A percentile compares a stretch with the other conserved stretches of the same genome.
These are phyloP conservation scores for Botia kubotai DNA, from an alignment of 2,797 vertebrate genomes.

Conservation along the genomic window DNA sequence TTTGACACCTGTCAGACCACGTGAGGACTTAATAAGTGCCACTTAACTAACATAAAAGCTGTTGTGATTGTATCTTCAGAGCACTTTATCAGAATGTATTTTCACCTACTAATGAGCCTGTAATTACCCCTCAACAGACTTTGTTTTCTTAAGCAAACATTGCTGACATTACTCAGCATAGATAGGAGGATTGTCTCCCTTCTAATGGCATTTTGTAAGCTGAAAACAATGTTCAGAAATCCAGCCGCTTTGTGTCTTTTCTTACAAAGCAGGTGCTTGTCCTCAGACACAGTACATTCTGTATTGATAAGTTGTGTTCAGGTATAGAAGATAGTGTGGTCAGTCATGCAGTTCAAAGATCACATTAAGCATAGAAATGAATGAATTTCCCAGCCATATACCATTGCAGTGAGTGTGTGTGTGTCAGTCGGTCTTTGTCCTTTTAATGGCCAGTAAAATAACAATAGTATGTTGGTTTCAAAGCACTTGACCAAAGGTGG, in stretches of 20 bases:
- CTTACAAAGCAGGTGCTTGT: conserved; percentile 74
- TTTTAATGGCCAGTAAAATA: conserved; percentile 78
- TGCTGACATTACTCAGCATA: conserved; percentile 28
- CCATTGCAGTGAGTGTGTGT: conserved; percentile 78
- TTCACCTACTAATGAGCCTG: conserved; percentile 49
- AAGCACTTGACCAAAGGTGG: conserved; percentile 74
- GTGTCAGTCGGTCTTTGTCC: conserved; percentile 72
- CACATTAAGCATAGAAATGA: conserved; percentile 89
- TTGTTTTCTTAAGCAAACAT: conserved; percentile 59
- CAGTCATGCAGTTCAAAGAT: conserved; percentile 91
- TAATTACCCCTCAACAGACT: conserved; percentile 31
- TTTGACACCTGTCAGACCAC: background rate
- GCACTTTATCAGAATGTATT: conserved; percentile 35
- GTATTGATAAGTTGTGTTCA: conserved; percentile 80
- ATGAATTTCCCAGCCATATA: conserved; percentile 89
- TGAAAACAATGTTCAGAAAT: conserved; percentile 15
- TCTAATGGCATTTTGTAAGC: conserved; percentile 20
- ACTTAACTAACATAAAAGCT: conserved; percentile 27
- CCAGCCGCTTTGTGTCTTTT: too few species aligned
- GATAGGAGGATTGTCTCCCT: conserved; percentile 43
- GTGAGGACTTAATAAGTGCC: conserved; percentile 4
- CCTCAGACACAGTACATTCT: conserved; percentile 76
- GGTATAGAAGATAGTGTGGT: conserved; percentile 85
- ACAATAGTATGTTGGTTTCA: conserved; percentile 80
- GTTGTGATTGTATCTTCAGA: conserved; percentile 45